These are phyloP conservation scores for Octomys mimax DNA, from an alignment of 2,797 vertebrate genomes.

Conservation along the genomic window DNA sequence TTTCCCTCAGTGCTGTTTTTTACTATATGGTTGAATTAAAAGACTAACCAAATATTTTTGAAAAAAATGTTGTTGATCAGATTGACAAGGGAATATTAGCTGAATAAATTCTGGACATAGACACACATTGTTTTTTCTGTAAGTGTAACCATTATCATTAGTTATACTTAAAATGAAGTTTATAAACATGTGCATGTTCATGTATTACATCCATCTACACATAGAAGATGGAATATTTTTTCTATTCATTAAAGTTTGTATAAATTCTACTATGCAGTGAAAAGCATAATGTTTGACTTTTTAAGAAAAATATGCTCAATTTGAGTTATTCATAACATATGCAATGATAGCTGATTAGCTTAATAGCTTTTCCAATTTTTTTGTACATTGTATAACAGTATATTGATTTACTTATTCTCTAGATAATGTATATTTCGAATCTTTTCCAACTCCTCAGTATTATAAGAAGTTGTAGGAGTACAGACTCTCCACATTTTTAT, in stretches of 20 bases:
- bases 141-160: constrained; percentile 39
- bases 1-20: not conserved
- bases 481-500: not conserved
- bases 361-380: not conserved
- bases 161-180: not conserved
- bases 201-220: not conserved
- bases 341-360: not conserved
- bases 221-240: not conserved
- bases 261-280: not conserved
- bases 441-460: not conserved
- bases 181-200: not conserved
- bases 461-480: not conserved
- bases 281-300: not conserved
- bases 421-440: not conserved
- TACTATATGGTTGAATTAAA: not conserved
- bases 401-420: not conserved
- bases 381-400: not conserved
- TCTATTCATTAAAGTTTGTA: not conserved
- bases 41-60: not conserved
- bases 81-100: not conserved
- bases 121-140: constrained; percentile 30
- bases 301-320: not conserved
- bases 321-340: not conserved
- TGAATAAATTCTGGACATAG: constrained; percentile 59
- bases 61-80: not conserved